Evolutionary conservation across 2,113 vertebrate species (phyloP).

Genomic region (Lophochroa leadbeateri): DNA sequence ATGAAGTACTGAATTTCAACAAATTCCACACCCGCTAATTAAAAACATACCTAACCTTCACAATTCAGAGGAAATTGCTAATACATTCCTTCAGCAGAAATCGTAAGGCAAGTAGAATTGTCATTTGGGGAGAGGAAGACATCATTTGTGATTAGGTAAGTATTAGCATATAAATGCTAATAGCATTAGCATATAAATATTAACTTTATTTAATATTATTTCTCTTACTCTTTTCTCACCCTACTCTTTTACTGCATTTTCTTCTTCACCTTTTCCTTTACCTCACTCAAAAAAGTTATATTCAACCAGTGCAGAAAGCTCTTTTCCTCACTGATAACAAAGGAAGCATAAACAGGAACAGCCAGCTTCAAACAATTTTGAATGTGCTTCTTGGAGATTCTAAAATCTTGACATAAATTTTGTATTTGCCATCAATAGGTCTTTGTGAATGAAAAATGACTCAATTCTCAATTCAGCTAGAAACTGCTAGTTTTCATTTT

Average conservation of each 20-base stretch:
- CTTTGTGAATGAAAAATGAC: not conserved
- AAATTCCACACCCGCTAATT: not conserved
- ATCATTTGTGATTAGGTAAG: not conserved
- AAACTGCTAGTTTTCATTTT: not conserved
- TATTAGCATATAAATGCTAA: slow-evolving; percentile 25
- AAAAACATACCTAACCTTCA: not conserved
- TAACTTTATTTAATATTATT: slow-evolving; percentile 6
- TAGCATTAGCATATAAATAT: slow-evolving; percentile 14
- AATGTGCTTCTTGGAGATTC: not conserved
- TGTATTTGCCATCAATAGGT: not conserved
- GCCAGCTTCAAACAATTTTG: not conserved
- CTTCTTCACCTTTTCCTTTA: not conserved
- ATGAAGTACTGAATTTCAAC: not conserved
- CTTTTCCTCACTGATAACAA: not conserved
- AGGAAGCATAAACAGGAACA: not conserved
- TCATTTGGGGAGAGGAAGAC: not conserved
- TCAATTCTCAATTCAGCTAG: not conserved
- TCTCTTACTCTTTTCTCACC: not conserved
- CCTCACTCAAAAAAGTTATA: not conserved
- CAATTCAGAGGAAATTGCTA: not conserved
- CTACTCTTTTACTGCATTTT: not conserved
- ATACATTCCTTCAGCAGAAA: not conserved
- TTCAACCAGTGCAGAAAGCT: not conserved
- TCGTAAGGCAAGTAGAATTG: not conserved
- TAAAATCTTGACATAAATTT: not conserved